phyloP scores from a whole-genome alignment of 1,140 invertebrate genomes.

The Aphelinus certus region DNA sequence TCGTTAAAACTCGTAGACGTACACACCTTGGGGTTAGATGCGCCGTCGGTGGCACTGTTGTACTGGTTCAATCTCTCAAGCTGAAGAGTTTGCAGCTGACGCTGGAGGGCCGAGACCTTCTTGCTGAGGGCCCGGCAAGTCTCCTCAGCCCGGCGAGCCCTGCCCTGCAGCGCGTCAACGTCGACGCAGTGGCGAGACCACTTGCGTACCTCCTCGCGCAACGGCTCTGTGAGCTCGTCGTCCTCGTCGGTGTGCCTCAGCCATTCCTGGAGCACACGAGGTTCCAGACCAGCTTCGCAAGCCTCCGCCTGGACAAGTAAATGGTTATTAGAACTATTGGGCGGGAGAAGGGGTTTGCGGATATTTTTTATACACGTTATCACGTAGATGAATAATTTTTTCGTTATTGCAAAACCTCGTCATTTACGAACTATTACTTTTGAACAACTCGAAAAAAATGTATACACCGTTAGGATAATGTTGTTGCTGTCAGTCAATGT shows the following conservation, averaged over 20 bases:
- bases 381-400: no score
- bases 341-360: no score
- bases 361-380: no score
- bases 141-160: conserved; percentile 58
- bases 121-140: conserved; percentile 58
- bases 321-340: not conserved
- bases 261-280: conserved; percentile 74
- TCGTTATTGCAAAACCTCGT: no score
- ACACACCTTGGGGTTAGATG: no score
- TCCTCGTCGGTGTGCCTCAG: conserved; percentile 66
- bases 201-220: conserved; percentile 59
- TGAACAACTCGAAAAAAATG: no score
- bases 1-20: no score
- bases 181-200: conserved; percentile 62
- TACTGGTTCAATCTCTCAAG: conserved; percentile 56
- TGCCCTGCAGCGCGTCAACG: conserved; percentile 58
- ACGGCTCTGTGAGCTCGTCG: conserved; percentile 43
- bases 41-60: conserved; percentile 33
- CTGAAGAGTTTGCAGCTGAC: conserved; percentile 54
- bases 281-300: conserved; percentile 63
- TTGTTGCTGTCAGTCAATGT: no score
- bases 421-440: no score
- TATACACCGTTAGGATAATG: no score
- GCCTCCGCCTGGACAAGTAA: conserved; percentile 56
- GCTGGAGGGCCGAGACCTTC: conserved; percentile 56